Percentiles rank a stretch among this genome's conserved stretches.
Conservation (phyloP, 1,140 invertebrate species). For the Bombus consobrinus region DNA sequence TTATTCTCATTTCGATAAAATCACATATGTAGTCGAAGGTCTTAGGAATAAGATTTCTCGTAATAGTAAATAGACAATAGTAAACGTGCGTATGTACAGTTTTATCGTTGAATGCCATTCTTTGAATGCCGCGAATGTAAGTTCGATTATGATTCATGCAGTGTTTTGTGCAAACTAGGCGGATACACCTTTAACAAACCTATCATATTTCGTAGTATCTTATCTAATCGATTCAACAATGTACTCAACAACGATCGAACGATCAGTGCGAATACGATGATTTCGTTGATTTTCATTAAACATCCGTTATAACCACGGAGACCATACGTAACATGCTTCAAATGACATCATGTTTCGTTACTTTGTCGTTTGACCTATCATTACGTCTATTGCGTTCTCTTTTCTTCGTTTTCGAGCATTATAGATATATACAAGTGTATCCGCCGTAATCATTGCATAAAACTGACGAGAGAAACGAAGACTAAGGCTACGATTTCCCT, state of each 20-base stretch:
- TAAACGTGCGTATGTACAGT: constrained; percentile 69
- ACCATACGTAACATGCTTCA: background rate
- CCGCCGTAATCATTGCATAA: constrained; percentile 45
- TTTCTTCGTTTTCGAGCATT: background rate
- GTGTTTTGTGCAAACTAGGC: constrained; percentile 30
- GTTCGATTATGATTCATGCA: constrained; percentile 38
- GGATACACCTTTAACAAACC: constrained; percentile 15
- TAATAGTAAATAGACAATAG: constrained; percentile 69
- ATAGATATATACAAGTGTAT: constrained; percentile 1
- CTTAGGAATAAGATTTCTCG: constrained; percentile 62
- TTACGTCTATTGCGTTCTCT: background rate
- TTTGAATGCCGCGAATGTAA: constrained; percentile 56
- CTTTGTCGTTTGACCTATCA: background rate
- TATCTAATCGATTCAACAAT: background rate
- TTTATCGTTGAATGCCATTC: constrained; percentile 67
- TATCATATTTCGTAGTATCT: background rate
- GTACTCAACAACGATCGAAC: background rate
- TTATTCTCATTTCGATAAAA: constrained; percentile 58
- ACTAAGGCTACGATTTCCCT: constrained; percentile 54
- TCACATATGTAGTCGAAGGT: constrained; percentile 59
- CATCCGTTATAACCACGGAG: background rate
- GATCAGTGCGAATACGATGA: background rate
- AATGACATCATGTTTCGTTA: background rate
- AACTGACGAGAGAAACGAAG: constrained; percentile 60
- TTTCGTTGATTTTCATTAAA: background rate